A percentile compares a stretch with the other conserved stretches of the same genome.
Conservation (phyloP, 2,888 invertebrate species). For the Orchesella flavescens region DNA sequence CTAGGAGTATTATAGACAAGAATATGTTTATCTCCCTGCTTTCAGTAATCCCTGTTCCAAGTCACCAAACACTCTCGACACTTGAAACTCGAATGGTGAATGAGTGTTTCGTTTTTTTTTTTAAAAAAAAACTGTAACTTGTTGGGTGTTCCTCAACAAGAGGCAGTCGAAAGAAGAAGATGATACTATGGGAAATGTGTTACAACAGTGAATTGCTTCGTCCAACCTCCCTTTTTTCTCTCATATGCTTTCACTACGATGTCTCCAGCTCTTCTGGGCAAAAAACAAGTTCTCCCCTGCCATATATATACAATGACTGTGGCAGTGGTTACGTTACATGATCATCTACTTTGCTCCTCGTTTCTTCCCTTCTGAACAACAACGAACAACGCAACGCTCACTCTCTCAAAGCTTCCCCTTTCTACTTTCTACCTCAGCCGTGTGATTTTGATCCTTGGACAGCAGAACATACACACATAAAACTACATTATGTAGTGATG, state of each 20-base stretch:
- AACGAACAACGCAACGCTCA: no score
- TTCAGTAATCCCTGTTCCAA: no score
- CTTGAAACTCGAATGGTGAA: constrained; percentile 7
- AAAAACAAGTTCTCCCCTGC: background rate
- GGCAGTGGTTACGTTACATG: constrained; percentile 8
- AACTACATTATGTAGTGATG: no score
- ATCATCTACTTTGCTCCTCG: background rate
- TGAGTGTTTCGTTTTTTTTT: background rate
- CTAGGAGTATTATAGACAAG: no score
- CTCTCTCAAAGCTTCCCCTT: no score
- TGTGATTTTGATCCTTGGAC: no score
- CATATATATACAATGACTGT: background rate
- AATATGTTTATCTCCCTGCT: no score
- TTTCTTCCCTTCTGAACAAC: no score
- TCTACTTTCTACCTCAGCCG: no score
- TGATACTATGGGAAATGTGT: no score
- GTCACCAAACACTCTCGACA: background rate
- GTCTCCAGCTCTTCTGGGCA: constrained; percentile 47
- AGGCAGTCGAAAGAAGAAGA: constrained; percentile 3
- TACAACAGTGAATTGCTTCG: no score
- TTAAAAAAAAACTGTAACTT: constrained; percentile 13
- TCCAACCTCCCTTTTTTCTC: background rate
- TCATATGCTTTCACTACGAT: constrained; percentile 36
- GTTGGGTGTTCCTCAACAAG: constrained; percentile 16
- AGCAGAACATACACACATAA: no score